A percentile compares a stretch with the other conserved stretches of the same genome.
Conservation (phyloP, 2,113 vertebrate species). For the Tragulus kanchil region DNA sequence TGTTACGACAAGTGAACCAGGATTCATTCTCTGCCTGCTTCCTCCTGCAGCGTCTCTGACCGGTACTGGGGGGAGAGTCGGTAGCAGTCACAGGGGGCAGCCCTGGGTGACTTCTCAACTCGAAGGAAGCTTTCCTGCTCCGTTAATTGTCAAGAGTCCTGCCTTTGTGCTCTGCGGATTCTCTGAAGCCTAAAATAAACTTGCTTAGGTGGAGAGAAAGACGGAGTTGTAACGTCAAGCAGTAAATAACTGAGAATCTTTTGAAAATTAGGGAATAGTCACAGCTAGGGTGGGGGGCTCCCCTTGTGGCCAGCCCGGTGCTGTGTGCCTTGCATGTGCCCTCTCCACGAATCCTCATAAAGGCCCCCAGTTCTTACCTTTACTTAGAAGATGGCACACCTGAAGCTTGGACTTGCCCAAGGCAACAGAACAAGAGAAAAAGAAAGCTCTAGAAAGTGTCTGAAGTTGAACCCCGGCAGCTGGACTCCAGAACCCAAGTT, state of each 20-base stretch:
- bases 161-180: constrained; percentile 15
- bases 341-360: too few species aligned
- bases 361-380: background rate
- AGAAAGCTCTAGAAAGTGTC: background rate
- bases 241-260: background rate
- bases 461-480: background rate
- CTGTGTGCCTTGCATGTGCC: fast-evolving
- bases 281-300: fast-evolving
- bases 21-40: background rate
- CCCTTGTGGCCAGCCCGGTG: fast-evolving
- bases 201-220: constrained; percentile 65
- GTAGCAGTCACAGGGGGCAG: background rate
- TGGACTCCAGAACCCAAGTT: background rate
- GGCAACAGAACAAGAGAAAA: background rate
- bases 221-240: background rate
- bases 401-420: background rate
- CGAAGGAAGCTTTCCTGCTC: background rate
- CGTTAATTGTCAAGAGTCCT: background rate
- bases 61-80: background rate
- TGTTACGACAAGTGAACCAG: background rate
- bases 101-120: background rate
- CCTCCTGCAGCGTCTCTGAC: background rate
- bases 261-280: background rate
- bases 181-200: constrained; percentile 59
- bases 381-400: fast-evolving